Evolutionary conservation across 2,113 vertebrate species (phyloP).

Genomic region (Cercocebus atys): DNA sequence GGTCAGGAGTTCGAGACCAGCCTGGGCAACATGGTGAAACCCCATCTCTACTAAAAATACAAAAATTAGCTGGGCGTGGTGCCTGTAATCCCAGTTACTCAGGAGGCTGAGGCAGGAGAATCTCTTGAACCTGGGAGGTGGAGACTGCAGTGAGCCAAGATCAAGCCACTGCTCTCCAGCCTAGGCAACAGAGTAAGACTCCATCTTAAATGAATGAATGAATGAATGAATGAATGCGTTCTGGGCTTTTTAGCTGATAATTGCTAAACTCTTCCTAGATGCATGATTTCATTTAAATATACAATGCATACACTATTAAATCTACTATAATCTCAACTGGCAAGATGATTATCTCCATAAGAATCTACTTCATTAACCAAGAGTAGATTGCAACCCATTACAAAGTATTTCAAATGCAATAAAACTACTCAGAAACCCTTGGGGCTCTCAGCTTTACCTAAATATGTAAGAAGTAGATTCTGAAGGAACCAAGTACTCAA

Average conservation of each 20-base stretch:
- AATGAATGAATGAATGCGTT: neutral
- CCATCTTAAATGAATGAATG: too few relatives aligned
- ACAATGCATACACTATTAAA: neutral
- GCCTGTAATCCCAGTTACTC: too few relatives aligned
- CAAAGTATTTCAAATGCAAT: constrained; percentile 33
- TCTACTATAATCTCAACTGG: neutral
- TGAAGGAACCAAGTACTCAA: constrained; percentile 4
- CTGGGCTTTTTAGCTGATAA: constrained; percentile 24
- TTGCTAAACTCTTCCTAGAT: constrained; percentile 28
- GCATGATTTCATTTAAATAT: constrained; percentile 49
- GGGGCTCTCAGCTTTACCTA: constrained; percentile 21
- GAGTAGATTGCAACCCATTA: neutral
- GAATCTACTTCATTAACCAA: constrained; percentile 39
- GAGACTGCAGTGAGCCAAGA: too few relatives aligned
- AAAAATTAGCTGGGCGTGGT: too few relatives aligned
- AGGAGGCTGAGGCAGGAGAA: too few relatives aligned
- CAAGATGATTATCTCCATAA: neutral
- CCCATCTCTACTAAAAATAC: too few relatives aligned
- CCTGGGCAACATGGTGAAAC: too few relatives aligned
- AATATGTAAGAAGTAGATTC: constrained; percentile 15
- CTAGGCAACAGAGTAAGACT: too few relatives aligned
- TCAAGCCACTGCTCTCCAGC: too few relatives aligned
- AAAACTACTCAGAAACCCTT: neutral
- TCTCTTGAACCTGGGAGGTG: too few relatives aligned
- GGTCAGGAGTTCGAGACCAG: too few relatives aligned